Percentiles rank a stretch among this genome's conserved stretches.
These are phyloP conservation scores for Xestia rhomboidea DNA, from an alignment of 2,888 invertebrate genomes.

Conservation along the genomic window DNA sequence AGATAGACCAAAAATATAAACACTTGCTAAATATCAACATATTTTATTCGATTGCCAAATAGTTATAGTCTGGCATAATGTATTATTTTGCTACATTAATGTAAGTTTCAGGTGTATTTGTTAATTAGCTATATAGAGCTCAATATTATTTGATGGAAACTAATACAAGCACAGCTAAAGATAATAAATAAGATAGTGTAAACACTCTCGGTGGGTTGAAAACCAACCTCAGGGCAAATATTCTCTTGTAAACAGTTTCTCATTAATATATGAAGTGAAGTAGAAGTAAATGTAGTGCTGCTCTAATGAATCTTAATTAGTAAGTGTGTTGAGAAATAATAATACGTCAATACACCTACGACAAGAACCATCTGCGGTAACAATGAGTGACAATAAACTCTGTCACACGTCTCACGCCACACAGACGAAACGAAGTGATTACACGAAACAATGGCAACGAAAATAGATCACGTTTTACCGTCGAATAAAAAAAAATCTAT, in stretches of 20 bases:
- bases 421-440: constrained; percentile 49
- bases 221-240: constrained; percentile 46
- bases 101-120: constrained; percentile 18
- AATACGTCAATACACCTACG: constrained; percentile 13
- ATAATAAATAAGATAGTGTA: constrained; percentile 41
- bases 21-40: not conserved
- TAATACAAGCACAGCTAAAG: constrained; percentile 33
- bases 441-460: constrained; percentile 51
- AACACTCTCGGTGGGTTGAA: constrained; percentile 28
- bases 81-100: not conserved
- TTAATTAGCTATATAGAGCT: constrained; percentile 19
- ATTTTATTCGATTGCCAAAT: too few species aligned
- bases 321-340: constrained; percentile 17
- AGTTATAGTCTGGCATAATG: not conserved
- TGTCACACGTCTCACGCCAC: constrained; percentile 25
- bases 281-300: constrained; percentile 25
- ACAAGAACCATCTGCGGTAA: constrained; percentile 23
- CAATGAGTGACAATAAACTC: constrained; percentile 32
- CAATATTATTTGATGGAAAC: constrained; percentile 31
- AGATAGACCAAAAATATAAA: not conserved
- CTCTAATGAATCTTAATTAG: constrained; percentile 29
- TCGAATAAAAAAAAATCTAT: constrained; percentile 61
- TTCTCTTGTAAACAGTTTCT: constrained; percentile 40
- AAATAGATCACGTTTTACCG: constrained; percentile 61
- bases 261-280: constrained; percentile 41